Conservation (phyloP, 2,797 vertebrate genomes). For the Scolopax bukidnonensis region DNA sequence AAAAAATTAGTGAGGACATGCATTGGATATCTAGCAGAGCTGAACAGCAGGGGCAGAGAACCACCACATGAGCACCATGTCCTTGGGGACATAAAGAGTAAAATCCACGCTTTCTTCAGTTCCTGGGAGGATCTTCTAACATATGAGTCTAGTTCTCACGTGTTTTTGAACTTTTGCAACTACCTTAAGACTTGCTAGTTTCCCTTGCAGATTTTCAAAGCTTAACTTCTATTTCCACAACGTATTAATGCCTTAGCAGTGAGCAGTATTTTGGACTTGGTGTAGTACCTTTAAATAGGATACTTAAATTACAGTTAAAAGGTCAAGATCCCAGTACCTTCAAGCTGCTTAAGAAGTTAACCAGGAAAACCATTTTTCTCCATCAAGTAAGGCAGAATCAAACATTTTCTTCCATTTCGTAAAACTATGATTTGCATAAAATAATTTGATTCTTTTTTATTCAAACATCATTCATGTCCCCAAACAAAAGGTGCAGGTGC, state of each 20-base stretch:
- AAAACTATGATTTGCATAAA: neutral
- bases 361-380: neutral
- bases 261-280: neutral
- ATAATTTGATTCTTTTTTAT: neutral
- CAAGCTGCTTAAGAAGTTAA: neutral
- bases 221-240: neutral
- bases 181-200: neutral
- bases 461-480: neutral
- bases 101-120: neutral
- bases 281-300: neutral
- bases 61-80: neutral
- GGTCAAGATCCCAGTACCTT: neutral
- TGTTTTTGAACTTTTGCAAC: neutral
- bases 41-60: neutral
- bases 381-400: neutral
- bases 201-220: neutral
- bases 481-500: neutral
- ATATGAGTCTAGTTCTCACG: fast-evolving
- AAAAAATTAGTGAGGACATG: neutral
- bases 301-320: neutral
- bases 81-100: neutral
- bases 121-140: neutral
- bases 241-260: neutral
- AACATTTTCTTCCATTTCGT: neutral
- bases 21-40: neutral